phyloP scores from a whole-genome alignment of 92 coral and sea anemone genomes.

The Phymanthus crucifer region DNA sequence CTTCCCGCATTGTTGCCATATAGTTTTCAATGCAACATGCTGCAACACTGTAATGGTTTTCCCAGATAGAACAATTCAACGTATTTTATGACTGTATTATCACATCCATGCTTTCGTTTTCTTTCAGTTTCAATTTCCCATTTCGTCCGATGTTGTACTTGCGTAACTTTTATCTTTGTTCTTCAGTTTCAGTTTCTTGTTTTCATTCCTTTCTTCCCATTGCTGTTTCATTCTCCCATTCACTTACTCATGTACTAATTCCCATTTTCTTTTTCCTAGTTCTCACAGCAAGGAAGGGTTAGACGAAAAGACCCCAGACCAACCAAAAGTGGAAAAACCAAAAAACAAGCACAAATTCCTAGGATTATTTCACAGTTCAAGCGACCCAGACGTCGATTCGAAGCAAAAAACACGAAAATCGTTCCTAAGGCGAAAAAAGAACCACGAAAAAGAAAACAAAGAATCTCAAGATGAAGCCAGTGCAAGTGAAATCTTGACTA shows the following conservation, averaged over 20 bases:
- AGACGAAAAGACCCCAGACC: constrained; percentile 28
- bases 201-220: background rate
- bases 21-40: too few relatives aligned
- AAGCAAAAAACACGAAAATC: constrained; percentile 50
- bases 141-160: background rate
- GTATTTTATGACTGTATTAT: background rate
- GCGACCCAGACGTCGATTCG: constrained; percentile 76
- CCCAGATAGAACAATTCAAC: too few relatives aligned
- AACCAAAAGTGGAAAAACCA: constrained; percentile 15
- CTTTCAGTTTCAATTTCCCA: background rate
- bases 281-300: constrained; percentile 61
- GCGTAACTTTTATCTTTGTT: too few relatives aligned
- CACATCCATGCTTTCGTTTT: background rate
- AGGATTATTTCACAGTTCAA: constrained; percentile 79
- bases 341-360: constrained; percentile 43
- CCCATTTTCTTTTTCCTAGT: constrained; percentile 18
- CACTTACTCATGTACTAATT: background rate
- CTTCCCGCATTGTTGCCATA: too few relatives aligned
- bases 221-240: background rate
- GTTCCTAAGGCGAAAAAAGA: constrained; percentile 46
- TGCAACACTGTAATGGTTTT: too few relatives aligned
- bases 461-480: constrained; percentile 10
- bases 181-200: background rate
- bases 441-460: background rate
- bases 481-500: constrained; percentile 2